Evolutionary conservation across 2,797 vertebrate species (phyloP).

Genomic region (Microctenopoma lineatum): DNA sequence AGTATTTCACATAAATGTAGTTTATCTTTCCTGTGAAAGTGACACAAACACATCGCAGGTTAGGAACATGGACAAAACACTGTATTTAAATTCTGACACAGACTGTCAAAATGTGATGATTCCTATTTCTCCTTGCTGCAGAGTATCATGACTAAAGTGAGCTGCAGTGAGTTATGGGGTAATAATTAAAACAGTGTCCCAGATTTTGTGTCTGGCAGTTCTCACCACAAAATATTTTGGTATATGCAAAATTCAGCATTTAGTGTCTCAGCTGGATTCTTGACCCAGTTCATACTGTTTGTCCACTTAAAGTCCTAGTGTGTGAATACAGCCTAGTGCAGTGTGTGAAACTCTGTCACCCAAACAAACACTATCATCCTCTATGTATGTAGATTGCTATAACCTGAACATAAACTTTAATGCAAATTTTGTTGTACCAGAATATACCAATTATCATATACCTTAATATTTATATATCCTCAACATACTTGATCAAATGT

Average conservation of each 20-base stretch:
- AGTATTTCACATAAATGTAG: neutral
- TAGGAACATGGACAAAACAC: conserved; percentile 2
- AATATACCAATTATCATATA: neutral
- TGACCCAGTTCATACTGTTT: conserved; percentile 74
- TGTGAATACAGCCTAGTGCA: conserved; percentile 30
- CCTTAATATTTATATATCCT: neutral
- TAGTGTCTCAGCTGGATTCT: conserved; percentile 74
- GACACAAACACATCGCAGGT: neutral
- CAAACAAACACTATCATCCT: conserved; percentile 12
- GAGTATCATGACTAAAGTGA: conserved; percentile 20
- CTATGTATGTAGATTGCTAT: neutral
- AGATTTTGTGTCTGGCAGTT: conserved; percentile 67
- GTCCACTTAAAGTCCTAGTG: conserved; percentile 61
- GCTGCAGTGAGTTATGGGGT: conserved; percentile 36
- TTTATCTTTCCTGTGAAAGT: neutral
- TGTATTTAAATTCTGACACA: conserved; percentile 11
- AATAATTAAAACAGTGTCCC: conserved; percentile 71
- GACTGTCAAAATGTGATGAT: conserved; percentile 15
- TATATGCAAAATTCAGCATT: conserved; percentile 73
- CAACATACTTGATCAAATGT: neutral
- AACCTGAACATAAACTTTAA: neutral
- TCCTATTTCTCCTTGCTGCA: conserved; percentile 24
- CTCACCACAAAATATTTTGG: conserved; percentile 72
- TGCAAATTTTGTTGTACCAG: neutral
- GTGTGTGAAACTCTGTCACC: conserved; percentile 13